Evolutionary conservation across 2,888 invertebrate genomes (phyloP), one percentile per base, ranked within the genome.

Genomic region (Dryobota labecula): DNA sequence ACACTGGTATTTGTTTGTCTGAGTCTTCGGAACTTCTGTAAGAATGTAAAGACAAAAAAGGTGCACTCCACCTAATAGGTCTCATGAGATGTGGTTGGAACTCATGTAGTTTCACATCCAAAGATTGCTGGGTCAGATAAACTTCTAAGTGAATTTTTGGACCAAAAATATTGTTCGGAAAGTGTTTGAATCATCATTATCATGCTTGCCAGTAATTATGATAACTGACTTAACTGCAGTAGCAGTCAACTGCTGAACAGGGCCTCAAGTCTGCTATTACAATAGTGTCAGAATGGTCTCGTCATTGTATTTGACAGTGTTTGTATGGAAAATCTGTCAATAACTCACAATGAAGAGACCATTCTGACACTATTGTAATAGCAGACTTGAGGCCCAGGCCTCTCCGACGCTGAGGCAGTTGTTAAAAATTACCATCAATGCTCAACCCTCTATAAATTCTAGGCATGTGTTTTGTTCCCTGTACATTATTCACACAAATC

Each of bases 1-100:
- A 73, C 67, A 66, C 45, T 38, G 54, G 65, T 68, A 67, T 78
- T 78, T 70, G 45, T 73, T 66, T n/a, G 53, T 56, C 57, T 70
- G 62, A 43, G 61, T 71, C 62, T 76, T 47, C 20, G 38, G 61
- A 61, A 73, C 56, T 27, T 43, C 33, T 58, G 45, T 36, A 27
- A 58, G 47, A 27, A 49, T 45, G 11, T 51, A 27, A 51, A 47
- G 41, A 41, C 27, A 20, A n/a, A 33, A 51, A 41, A 54, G 11
- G 13, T 20, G 56, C 20, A 30, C 36, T 53, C 18, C 11, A 20
- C 15, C 8, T 43, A 36, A 60, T 61, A 77, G 11, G 38, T 53
- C 18, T 38, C 8, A 20, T 47, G 30, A 41, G 9, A 41, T 24
- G 15, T 47, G 11, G 13, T 36, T 51, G 27, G 2, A 27, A 11